Conservation (phyloP, 2,113 vertebrate species). For the Corythoichthys haematopterus region DNA sequence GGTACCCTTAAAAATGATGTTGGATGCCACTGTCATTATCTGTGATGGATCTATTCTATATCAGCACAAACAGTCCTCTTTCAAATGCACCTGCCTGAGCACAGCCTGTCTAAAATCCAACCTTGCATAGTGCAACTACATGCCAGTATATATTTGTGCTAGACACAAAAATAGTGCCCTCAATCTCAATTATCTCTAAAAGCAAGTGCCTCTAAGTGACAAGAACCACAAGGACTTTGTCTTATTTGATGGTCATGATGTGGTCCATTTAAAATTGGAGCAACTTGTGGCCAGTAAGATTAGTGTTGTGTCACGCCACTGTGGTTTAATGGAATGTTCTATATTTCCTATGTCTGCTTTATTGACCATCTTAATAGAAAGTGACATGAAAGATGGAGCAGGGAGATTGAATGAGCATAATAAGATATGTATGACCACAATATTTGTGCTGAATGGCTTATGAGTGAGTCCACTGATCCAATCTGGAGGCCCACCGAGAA, state of each 20-base stretch:
- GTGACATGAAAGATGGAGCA: constrained; percentile 37
- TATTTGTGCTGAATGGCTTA: constrained; percentile 28
- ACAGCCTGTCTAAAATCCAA: no score
- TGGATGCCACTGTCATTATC: no score
- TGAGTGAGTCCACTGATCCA: constrained; percentile 21
- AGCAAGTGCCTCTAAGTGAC: not conserved
- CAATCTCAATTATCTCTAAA: not conserved
- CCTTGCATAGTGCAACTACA: no score
- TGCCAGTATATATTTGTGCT: no score
- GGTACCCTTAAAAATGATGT: no score
- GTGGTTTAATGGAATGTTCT: constrained; percentile 22
- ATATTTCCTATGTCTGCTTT: constrained; percentile 36
- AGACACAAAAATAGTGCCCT: not conserved
- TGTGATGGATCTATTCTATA: no score
- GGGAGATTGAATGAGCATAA: constrained; percentile 24
- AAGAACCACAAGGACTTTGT: not conserved
- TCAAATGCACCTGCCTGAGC: no score
- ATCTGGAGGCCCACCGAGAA: constrained; percentile 21
- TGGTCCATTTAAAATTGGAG: constrained; percentile 13
- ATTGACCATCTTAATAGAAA: constrained; percentile 26
- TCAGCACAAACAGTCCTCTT: no score
- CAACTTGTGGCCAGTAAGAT: constrained; percentile 17
- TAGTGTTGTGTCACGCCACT: constrained; percentile 5
- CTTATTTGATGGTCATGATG: not conserved
- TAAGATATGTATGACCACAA: constrained; percentile 29